Conservation (phyloP, 2,797 vertebrate species). For the Botia kubotai region DNA sequence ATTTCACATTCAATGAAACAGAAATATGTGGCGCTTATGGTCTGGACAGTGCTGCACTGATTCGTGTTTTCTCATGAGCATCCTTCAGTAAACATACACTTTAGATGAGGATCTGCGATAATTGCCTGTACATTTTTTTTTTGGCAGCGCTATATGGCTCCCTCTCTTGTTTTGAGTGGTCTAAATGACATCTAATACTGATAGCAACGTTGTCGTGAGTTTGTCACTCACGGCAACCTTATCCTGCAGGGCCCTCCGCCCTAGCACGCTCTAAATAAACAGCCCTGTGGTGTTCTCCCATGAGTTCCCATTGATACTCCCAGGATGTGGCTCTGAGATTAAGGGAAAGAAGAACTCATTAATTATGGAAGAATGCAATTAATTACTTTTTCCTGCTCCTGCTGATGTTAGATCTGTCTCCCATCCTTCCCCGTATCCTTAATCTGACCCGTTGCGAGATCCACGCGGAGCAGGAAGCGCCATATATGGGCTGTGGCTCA, state of each 20-base stretch:
- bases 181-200: slow-evolving; percentile 27
- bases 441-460: slow-evolving; percentile 51
- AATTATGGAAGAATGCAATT: slow-evolving; percentile 81
- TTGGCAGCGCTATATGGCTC: slow-evolving; percentile 16
- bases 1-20: slow-evolving; percentile 44
- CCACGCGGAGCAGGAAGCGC: slow-evolving; percentile 65
- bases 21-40: slow-evolving; percentile 26
- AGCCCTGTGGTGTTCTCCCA: slow-evolving; percentile 63
- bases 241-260: slow-evolving; percentile 55
- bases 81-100: slow-evolving; percentile 30
- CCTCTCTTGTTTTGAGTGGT: slow-evolving; percentile 12
- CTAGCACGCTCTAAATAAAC: slow-evolving; percentile 67
- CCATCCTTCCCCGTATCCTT: slow-evolving; percentile 58
- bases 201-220: slow-evolving; percentile 37
- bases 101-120: slow-evolving; percentile 36
- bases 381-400: slow-evolving; percentile 73
- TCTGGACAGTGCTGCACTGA: slow-evolving; percentile 15
- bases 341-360: slow-evolving; percentile 72
- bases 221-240: slow-evolving; percentile 16
- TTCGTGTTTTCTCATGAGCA: slow-evolving; percentile 6
- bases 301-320: slow-evolving; percentile 60
- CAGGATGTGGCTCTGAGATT: slow-evolving; percentile 75
- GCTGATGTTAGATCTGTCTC: slow-evolving; percentile 74
- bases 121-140: slow-evolving; percentile 27
- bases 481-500: slow-evolving; percentile 73